A percentile compares a stretch with the other conserved stretches of the same genome.
Evolutionary conservation across 2,797 vertebrate species (phyloP).

Genomic region (Micropoecilia bifurca): DNA sequence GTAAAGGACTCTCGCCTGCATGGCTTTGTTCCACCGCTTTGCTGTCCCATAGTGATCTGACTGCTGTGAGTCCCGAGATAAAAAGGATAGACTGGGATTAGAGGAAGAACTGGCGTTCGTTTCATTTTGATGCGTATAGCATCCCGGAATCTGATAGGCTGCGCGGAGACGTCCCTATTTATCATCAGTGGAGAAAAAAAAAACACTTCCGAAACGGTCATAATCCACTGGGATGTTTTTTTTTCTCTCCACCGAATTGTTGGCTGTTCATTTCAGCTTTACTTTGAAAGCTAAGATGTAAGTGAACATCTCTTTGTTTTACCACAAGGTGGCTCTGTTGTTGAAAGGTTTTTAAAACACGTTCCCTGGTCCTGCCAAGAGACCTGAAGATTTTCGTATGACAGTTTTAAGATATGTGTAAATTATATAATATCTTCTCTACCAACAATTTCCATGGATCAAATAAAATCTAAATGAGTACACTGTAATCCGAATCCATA

Average conservation of each 20-base stretch:
- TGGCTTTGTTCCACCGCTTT: constrained; percentile 78
- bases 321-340: constrained; percentile 70
- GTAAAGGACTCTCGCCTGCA: constrained; percentile 68
- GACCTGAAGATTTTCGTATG: neutral
- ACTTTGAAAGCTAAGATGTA: constrained; percentile 72
- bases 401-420: neutral
- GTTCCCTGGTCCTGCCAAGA: neutral
- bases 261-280: constrained; percentile 73
- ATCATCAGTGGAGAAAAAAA: constrained; percentile 56
- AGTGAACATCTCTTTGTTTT: constrained; percentile 45
- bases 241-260: constrained; percentile 60
- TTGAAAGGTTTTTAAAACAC: neutral
- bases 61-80: constrained; percentile 88
- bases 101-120: constrained; percentile 86
- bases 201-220: constrained; percentile 80
- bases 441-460: neutral
- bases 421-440: neutral
- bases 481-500: neutral
- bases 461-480: neutral
- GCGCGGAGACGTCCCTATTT: constrained; percentile 75
- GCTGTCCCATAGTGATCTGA: constrained; percentile 83
- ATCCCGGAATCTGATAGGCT: constrained; percentile 85
- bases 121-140: constrained; percentile 91
- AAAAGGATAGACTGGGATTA: constrained; percentile 96
- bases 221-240: constrained; percentile 76